Evolutionary conservation across 2,888 invertebrate species (phyloP), one percentile per base, ranked within the genome.

Genomic region (Troides oblongomaculatus): DNA sequence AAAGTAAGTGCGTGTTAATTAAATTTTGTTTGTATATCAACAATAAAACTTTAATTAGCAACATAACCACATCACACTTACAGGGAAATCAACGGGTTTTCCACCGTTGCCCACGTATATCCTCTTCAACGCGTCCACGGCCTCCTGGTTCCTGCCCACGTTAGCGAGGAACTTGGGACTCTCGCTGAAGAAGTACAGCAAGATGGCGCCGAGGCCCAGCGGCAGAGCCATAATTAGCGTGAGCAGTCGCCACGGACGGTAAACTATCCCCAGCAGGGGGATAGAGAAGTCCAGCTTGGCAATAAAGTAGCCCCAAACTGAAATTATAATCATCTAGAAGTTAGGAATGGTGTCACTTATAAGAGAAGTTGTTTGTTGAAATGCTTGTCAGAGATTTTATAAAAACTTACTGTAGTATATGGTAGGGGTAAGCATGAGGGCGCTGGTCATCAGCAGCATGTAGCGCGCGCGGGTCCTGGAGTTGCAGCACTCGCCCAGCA

Each of bases 91-190:
- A 2, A 82, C 81, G 2, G 72, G 75, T 4, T 72, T 70, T 1
- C 85, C 80, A 2, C 94, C 94, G 80, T 96, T 96, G 25, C 89
- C 82, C 0, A 84, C 79, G 76, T 94, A 95, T 62, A 96, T 95
- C 74, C 83, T 90, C 73, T 84, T 85, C 74, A 96, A 89, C 2
- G 95, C 93, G 2, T 85, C 75, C 18, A 96, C 79, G 0, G 96
- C 96, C 72, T 95, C 94, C 0, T 93, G 90, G 63, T 92, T 93
- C 56, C 93, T 90, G 4, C 95, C 95, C 50, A 94, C 93, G 60
- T 95, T 94, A 84, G 95, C 94, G 7, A 96, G 87, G 81, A 95
- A 96, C 84, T 96, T 96, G 7, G 96, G 96, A 79, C 96, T 96
- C 83, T 97, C 96, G 14, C 94, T 93, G 77, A 94, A 93, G 75